Base-by-base conservation (phyloP, 2,888 invertebrate species). In the Epicampocera succincta region DNA sequence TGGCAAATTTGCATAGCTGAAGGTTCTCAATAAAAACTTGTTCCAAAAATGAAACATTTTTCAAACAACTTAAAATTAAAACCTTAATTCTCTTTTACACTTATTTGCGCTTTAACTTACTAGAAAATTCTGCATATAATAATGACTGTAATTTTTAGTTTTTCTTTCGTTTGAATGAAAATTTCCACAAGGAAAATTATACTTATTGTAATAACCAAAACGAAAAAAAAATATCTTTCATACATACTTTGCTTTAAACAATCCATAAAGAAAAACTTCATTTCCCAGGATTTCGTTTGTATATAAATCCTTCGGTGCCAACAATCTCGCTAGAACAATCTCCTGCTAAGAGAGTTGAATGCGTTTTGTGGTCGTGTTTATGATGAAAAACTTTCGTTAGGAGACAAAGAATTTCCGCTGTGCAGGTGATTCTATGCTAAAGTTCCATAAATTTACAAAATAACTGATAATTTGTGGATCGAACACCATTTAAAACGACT, bases 361-460 rank as follows among this genome's bases (percentile, higher is more conserved):
- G 11, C 21, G 12, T 19, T n/a, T 58, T 9, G 15, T n/a, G 63
- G 33, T 33, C 8, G 33, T 9, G 9, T 1, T 5, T 33, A 33
- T 29, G 6, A 29, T 69, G 48, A 19, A 40, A 68, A 52, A 50
- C 29, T 52, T 52, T 12, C 75, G 82, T 82, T 82, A 82, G 65
- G 71, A 82, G 61, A 61, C 74, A n/a, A 61, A 66, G 58, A 71
- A 73, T 66, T 65, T 69, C 17, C 42, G 33, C 12, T 13, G n/a
- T 6, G n/a, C 12, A 11, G 46, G 2, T 13, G 56, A 19, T 46
- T 56, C 19, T 83, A 80, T 80, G 82, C 82, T 82, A 78, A 83
- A 84, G 76, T 83, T 84, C 75, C 84, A 84, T 83, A 84, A 77
- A 56, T 77, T 83, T 40, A 83, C 84, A 54, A 84, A 77, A 44